phyloP scores from a whole-genome alignment of 2,113 vertebrate genomes.

The Rhagologus leucostigma region DNA sequence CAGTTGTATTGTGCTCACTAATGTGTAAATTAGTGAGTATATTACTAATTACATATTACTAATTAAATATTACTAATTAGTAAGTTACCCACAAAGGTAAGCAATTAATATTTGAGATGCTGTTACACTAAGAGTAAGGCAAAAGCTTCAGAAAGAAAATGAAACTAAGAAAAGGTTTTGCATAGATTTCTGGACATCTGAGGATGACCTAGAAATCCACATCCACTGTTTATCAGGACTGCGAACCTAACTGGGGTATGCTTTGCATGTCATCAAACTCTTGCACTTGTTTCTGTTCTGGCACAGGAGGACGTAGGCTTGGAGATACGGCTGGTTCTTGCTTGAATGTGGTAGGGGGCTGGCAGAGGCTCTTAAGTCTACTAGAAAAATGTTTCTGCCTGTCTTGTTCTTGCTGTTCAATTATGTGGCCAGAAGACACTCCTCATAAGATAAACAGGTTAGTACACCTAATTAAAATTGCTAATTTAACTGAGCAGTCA shows the following conservation, averaged over 20 bases:
- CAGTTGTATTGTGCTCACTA: not conserved
- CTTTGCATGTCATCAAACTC: not conserved
- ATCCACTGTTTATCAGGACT: not conserved
- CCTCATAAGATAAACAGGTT: not conserved
- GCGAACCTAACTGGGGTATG: not conserved
- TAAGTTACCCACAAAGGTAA: too few species aligned
- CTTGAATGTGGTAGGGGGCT: not conserved
- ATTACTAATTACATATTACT: too few species aligned
- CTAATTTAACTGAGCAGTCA: not conserved
- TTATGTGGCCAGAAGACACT: not conserved
- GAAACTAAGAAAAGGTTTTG: not conserved
- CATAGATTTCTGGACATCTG: not conserved
- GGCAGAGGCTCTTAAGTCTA: not conserved
- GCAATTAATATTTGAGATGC: not conserved
- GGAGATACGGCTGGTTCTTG: not conserved
- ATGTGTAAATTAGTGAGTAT: not conserved
- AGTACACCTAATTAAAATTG: not conserved
- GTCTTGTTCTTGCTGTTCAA: not conserved
- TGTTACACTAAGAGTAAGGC: not conserved
- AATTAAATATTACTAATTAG: too few species aligned
- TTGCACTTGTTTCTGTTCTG: not conserved
- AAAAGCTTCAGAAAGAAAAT: not conserved
- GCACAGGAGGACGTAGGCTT: not conserved
- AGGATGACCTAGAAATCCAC: not conserved
- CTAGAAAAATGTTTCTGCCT: not conserved